Evolutionary conservation across 2,797 vertebrate species (phyloP).

Genomic region (Anisognathus igniventris): DNA sequence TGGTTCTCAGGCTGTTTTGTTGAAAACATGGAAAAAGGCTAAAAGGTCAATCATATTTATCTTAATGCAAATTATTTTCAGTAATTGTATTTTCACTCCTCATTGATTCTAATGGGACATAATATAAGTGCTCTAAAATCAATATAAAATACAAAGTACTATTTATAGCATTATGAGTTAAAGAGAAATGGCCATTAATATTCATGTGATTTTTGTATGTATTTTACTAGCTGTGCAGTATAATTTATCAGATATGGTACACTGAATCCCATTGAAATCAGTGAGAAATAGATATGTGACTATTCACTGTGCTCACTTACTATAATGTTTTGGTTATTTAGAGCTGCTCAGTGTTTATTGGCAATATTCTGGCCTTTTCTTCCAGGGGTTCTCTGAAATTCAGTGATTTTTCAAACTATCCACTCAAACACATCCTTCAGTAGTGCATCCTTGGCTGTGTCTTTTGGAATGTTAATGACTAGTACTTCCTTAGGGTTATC

Average conservation of each 20-base stretch:
- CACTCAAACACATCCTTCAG: background rate
- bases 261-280: slow-evolving; percentile 15
- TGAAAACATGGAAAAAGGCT: background rate
- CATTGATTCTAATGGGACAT: slow-evolving; percentile 31
- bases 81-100: slow-evolving; percentile 39
- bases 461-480: slow-evolving; percentile 21
- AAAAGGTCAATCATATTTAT: slow-evolving; percentile 39
- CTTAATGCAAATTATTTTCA: slow-evolving; percentile 51
- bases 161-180: background rate
- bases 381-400: background rate
- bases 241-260: slow-evolving; percentile 29
- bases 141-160: background rate
- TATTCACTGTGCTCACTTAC: background rate
- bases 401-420: background rate
- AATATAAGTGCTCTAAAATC: background rate
- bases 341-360: background rate
- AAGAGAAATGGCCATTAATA: background rate
- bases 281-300: slow-evolving; percentile 26
- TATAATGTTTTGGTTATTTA: slow-evolving; percentile 23
- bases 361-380: background rate
- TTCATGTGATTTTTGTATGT: background rate
- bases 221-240: background rate
- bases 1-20: background rate
- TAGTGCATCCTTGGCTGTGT: background rate
- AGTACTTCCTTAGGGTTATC: slow-evolving; percentile 11